These are phyloP conservation scores for western clawed frog (Xenopus tropicalis) DNA, from an alignment of 2,113 vertebrate genomes.

Conservation along the genomic window UCB_Xtro_10.0 CM004447.2:51954501-51955000, in stretches of 20 bases:
- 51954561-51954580: too few species aligned
- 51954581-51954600: too few species aligned
- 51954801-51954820: conserved; percentile 52
- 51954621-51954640: too few species aligned
- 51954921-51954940: conserved; percentile 61
- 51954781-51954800: conserved; percentile 48
- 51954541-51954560: too few species aligned
- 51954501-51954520: too few species aligned
- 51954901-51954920: conserved; percentile 55
- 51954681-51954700: too few species aligned
- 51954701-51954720: too few species aligned
- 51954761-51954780: conserved; percentile 46
- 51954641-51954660: too few species aligned
- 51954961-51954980: conserved; percentile 56
- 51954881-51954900: conserved; percentile 52
- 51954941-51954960: conserved; percentile 63
- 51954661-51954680: too few species aligned
- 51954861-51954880: conserved; percentile 48
- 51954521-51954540: too few species aligned
- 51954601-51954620: too few species aligned
- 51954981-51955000: conserved; percentile 58
- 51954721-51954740: conserved; percentile 24
- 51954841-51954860: conserved; percentile 52
- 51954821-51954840: conserved; percentile 55
- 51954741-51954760: conserved; percentile 40